Conservation (phyloP, 2,888 invertebrate species). For the Germaria angustata region DNA sequence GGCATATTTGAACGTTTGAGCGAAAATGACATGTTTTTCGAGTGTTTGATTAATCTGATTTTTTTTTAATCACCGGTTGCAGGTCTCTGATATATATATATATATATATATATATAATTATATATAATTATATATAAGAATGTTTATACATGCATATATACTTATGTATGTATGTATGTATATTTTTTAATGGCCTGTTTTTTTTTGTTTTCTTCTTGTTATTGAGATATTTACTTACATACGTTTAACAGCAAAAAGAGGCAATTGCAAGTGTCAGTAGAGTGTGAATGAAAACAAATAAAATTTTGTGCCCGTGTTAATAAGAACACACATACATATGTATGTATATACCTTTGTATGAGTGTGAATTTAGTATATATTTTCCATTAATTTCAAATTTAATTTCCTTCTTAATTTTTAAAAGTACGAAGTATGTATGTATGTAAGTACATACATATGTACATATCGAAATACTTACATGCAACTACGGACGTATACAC, state of each 20-base stretch:
- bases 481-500: background rate
- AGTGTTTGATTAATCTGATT: no score
- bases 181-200: background rate
- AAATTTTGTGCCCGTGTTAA: background rate
- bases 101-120: no score
- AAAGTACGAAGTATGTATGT: conserved; percentile 9
- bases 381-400: conserved; percentile 32
- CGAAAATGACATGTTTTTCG: no score
- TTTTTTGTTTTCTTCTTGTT: background rate
- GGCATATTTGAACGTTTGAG: no score
- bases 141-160: background rate
- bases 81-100: no score
- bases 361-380: background rate
- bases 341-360: no score
- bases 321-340: no score
- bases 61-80: no score
- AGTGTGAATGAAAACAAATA: background rate
- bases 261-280: conserved; percentile 36
- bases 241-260: conserved; percentile 13
- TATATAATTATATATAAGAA: no score
- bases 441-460: background rate
- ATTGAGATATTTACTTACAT: background rate
- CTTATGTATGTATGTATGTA: background rate
- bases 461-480: background rate
- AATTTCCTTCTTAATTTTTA: conserved; percentile 35